Base-by-base conservation (phyloP, 2,888 invertebrate species). In the Polyommatus icarus region DNA sequence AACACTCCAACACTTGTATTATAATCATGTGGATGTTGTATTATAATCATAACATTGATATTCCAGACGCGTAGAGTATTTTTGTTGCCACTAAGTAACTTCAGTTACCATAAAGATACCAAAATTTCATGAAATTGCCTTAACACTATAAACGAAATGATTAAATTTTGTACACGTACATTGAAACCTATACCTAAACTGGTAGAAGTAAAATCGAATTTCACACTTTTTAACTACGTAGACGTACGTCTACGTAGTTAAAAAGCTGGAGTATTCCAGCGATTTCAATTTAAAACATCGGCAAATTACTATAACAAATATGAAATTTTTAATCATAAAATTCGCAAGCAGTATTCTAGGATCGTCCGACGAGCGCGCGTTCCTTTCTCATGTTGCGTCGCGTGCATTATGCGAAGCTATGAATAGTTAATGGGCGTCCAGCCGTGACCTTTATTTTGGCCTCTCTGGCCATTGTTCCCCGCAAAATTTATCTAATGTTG, bases 391-490 rank as follows among this genome's bases (percentile, higher is more conserved):
- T 29, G 67, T 59, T 83, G 87, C 89, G 89, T 89, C 87, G 87
- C 84, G 85, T 85, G 86, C 87, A 84, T 86, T 87, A 87, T 86
- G 90, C 89, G 88, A 89, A 88, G 84, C 86, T 87, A 91, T 92
- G 91, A 90, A 92, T 92, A 90, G 90, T 87, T 91, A 91, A 90
- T 90, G 86, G 84, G 83, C 84, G 85, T 84, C 85, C 85, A 88
- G 83, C 89, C 83, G 87, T 92, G 91, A 92, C 92, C 91, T 92
- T 90, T 88, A 90, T 90, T 90, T 89, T 85, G 88, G 88, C 89
- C 90, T 85, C 86, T 84, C 81, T 83, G 85, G 83, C 88, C 85
- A 89, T 91, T 92, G 91, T 91, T 92, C 88, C 54, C 75, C 15
- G 82, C 82, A 84, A 84, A 84, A 85, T 86, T 86, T 88, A 88